Conservation (phyloP, 2,888 invertebrate genomes). For the Conistra vaccinii region DNA sequence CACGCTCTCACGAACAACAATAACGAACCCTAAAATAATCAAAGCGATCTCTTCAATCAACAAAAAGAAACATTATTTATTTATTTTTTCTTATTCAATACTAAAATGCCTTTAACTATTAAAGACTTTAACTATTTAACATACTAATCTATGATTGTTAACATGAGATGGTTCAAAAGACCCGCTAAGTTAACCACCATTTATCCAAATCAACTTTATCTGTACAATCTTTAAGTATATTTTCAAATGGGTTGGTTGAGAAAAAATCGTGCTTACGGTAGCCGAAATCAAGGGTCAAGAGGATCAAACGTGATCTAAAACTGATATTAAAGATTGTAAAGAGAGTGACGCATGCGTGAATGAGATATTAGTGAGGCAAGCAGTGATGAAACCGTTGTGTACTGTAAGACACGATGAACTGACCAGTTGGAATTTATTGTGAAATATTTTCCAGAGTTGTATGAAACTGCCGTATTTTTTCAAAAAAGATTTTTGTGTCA, state of each 20-base stretch:
- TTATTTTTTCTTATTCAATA: conserved; percentile 70
- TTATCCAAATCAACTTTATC: conserved; percentile 65
- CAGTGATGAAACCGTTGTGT: conserved; percentile 73
- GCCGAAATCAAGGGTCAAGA: conserved; percentile 88
- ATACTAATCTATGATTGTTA: conserved; percentile 87
- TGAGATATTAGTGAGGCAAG: conserved; percentile 84
- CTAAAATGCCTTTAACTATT: conserved; percentile 76
- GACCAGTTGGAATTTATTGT: conserved; percentile 19
- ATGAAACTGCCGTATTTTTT: not conserved
- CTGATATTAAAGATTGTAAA: conserved; percentile 87
- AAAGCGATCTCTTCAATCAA: conserved; percentile 56
- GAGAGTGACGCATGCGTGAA: conserved; percentile 88
- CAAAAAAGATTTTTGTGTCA: accelerated
- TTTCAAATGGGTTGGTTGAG: conserved; percentile 66
- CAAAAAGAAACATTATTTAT: conserved; percentile 61
- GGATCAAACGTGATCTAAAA: conserved; percentile 89
- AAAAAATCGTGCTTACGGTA: conserved; percentile 88
- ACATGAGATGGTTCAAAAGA: conserved; percentile 82
- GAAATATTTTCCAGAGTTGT: not conserved
- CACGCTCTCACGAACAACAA: conserved; percentile 39
- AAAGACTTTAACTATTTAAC: conserved; percentile 80
- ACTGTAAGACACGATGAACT: conserved; percentile 55
- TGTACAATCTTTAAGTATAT: conserved; percentile 61
- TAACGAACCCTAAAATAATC: conserved; percentile 43
- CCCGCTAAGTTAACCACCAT: conserved; percentile 64